Percentiles rank a stretch among this genome's conserved stretches.
Conservation (phyloP, 1,140 invertebrate species). For the Atta texana region DNA sequence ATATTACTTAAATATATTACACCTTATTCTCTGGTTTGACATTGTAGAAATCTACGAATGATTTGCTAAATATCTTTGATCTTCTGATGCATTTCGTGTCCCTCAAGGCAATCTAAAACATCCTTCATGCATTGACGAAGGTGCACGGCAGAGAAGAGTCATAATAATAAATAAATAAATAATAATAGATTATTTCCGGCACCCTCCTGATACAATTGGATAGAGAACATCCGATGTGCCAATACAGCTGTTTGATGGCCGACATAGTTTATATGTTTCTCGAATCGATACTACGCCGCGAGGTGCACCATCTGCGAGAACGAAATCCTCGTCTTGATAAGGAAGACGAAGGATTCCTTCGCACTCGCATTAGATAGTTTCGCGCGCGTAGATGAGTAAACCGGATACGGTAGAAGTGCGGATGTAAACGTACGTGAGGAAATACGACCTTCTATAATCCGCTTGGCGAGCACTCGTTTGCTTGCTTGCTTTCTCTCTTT, state of each 20-base stretch:
- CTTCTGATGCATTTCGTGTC: not conserved
- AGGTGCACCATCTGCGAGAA: slow-evolving; percentile 21
- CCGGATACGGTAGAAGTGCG: slow-evolving; percentile 6
- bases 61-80: slow-evolving; percentile 5
- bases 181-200: slow-evolving; percentile 56
- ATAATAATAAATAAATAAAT: slow-evolving; percentile 15
- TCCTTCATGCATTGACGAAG: slow-evolving; percentile 19
- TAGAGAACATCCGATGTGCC: slow-evolving; percentile 11
- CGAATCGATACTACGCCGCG: slow-evolving; percentile 12
- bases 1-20: not conserved
- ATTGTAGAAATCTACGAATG: not conserved
- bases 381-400: slow-evolving; percentile 8
- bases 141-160: not conserved
- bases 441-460: slow-evolving; percentile 48
- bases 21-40: not conserved
- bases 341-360: not conserved
- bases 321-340: not conserved
- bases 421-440: not conserved
- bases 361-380: not conserved
- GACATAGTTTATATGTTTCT: not conserved
- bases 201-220: slow-evolving; percentile 26
- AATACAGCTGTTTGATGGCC: not conserved
- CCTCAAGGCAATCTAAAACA: slow-evolving; percentile 1
- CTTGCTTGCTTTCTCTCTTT: not conserved
- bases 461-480: slow-evolving; percentile 1